Base-by-base conservation (phyloP, 2,113 vertebrate species). In the Paralichthys olivaceus region DNA sequence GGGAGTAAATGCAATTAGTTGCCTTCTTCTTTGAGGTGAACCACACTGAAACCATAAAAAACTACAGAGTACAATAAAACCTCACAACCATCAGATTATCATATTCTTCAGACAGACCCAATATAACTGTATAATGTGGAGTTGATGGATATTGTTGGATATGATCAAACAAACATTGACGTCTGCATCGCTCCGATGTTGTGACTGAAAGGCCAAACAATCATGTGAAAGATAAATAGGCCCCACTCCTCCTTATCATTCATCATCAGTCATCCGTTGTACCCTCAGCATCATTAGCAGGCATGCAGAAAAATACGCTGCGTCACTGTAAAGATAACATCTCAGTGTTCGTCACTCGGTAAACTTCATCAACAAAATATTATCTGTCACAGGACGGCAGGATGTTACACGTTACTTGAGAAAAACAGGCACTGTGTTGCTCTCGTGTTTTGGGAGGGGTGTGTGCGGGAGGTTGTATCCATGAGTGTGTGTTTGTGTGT, bases 281-380 rank as follows among this genome's bases (percentile, higher is more conserved):
- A 76, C 83, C 89, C 83, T 80, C 87, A 91, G 75, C 86, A 74
- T 86, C 83, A 87, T 90, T 81, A 86, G 70, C 79, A 78, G 78
- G 25, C 77, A 76, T 72, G 70, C 72, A 66, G 75, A 66, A 81
- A n/a, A 83, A 85, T 25, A 77, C 19, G 56, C 26, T 3, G 56
- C n/a, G 11, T 67, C 74, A 76, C 83, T 65, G 6, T 9, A 37
- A 65, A 19, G 81, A 84, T 74, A 83, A 75, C 56, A 88, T 87
- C 86, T 75, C 53, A 28, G 61, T 77, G 84, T 85, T 84, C 74
- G 75, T 87, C 83, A 80, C 54, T 17, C n/a, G 49, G 55, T 58
- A 79, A 80, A 63, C 58, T 29, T 81, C 63, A 75, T 82, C 82
- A 84, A 83, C 76, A 82, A 65, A 85, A 78, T 53, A 78, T 63